These are phyloP conservation scores for Trichomalopsis sarcophagae DNA, from an alignment of 1,140 invertebrate genomes.

Conservation along the genomic window DNA sequence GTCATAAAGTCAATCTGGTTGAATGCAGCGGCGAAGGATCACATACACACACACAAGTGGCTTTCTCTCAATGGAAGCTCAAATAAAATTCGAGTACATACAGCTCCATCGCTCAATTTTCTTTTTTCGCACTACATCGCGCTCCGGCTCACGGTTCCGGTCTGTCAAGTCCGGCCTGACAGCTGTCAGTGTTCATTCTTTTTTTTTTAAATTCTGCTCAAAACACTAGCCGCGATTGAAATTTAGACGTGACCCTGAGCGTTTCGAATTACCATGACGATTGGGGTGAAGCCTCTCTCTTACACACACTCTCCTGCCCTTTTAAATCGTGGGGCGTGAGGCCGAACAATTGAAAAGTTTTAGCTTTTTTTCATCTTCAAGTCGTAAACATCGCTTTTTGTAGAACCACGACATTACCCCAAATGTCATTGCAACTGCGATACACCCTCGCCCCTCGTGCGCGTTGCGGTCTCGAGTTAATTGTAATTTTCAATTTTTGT, in stretches of 20 bases:
- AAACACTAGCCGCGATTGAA: slow-evolving; percentile 66
- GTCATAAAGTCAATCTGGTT: too few relatives aligned
- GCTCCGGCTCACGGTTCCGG: slow-evolving; percentile 61
- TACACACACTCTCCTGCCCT: slow-evolving; percentile 5
- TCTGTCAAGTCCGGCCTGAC: slow-evolving; percentile 66
- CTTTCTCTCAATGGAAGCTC: too few relatives aligned
- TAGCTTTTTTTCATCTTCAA: slow-evolving; percentile 52
- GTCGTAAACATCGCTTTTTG: slow-evolving; percentile 57
- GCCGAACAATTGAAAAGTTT: slow-evolving; percentile 54
- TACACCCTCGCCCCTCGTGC: slow-evolving; percentile 22
- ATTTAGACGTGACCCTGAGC: slow-evolving; percentile 57
- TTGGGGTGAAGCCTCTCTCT: slow-evolving; percentile 53
- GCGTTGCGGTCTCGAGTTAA: background rate
- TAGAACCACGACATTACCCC: slow-evolving; percentile 45
- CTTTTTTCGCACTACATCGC: background rate
- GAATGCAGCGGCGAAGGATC: too few relatives aligned
- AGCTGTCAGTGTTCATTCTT: slow-evolving; percentile 67
- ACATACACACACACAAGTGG: too few relatives aligned
- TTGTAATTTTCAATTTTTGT: slow-evolving; percentile 27
- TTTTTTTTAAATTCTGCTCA: slow-evolving; percentile 48
- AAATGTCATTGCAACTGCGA: slow-evolving; percentile 28
- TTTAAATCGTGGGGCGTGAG: slow-evolving; percentile 65
- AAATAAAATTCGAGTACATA: slow-evolving; percentile 15
- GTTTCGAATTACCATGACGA: slow-evolving; percentile 66
- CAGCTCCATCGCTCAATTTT: slow-evolving; percentile 28